These are phyloP conservation scores for Xanthia togata DNA, from an alignment of 2,888 invertebrate genomes.

Conservation along the genomic window DNA sequence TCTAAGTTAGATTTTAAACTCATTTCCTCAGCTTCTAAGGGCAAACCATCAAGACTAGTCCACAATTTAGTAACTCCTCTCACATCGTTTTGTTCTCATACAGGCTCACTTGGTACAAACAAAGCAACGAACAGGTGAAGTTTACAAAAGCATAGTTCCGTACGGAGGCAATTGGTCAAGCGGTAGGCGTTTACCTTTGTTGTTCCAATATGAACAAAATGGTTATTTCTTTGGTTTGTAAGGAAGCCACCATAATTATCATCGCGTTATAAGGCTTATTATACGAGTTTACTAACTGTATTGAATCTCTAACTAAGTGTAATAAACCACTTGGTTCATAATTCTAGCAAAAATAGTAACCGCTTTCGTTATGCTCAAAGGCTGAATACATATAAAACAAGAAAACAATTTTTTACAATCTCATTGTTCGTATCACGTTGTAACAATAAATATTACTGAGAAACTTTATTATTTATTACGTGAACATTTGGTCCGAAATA, in stretches of 20 bases:
- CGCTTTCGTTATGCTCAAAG: neutral
- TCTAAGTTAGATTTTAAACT: conserved; percentile 5
- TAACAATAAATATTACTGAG: too few species aligned
- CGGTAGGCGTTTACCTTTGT: neutral
- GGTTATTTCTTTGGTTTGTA: neutral
- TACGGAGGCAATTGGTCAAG: conserved; percentile 3
- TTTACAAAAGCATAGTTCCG: neutral
- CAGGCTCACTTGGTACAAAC: neutral
- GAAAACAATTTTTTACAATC: neutral
- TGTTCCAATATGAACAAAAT: neutral
- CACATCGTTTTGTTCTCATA: neutral
- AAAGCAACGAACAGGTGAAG: neutral
- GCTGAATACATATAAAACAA: neutral
- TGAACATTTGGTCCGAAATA: neutral
- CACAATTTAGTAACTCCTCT: neutral
- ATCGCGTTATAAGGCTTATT: neutral
- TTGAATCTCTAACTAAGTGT: neutral
- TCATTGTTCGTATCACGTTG: neutral
- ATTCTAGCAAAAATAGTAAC: neutral
- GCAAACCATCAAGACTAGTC: neutral
- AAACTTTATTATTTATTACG: neutral
- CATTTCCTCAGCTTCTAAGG: neutral
- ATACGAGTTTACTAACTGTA: neutral
- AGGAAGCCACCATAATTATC: neutral
- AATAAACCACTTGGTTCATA: neutral